A percentile compares a stretch with the other conserved stretches of the same genome.
Evolutionary conservation across 2,113 vertebrate species (phyloP).

Genomic region (Clupea harengus): DNA sequence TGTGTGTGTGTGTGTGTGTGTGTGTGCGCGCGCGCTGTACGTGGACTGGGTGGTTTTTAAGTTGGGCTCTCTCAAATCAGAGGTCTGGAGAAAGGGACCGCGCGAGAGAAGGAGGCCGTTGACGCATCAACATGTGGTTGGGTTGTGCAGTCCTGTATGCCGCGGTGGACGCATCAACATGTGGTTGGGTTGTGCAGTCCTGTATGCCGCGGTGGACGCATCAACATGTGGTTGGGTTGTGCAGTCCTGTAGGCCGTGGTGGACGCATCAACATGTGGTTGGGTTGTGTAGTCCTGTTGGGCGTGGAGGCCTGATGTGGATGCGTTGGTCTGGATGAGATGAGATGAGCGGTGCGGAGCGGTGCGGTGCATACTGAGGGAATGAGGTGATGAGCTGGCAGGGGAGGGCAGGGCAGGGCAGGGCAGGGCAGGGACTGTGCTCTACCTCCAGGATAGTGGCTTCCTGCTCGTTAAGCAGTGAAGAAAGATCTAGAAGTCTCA

Average conservation of each 20-base stretch:
- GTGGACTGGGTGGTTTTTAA: background rate
- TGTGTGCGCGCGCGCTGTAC: background rate
- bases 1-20: background rate
- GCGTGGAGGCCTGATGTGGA: background rate
- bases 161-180: too few species aligned
- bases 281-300: background rate
- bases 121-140: background rate
- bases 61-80: too few species aligned
- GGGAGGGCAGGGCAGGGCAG: too few species aligned
- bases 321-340: too few species aligned
- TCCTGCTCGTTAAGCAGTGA: constrained; percentile 9
- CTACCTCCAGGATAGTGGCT: too few species aligned
- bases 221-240: background rate
- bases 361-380: background rate
- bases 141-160: background rate
- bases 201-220: too few species aligned
- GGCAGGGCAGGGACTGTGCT: too few species aligned
- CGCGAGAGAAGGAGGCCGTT: too few species aligned
- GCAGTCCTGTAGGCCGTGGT: too few species aligned
- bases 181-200: background rate
- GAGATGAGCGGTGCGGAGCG: background rate
- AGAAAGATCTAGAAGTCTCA: too few species aligned
- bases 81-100: too few species aligned
- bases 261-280: background rate
- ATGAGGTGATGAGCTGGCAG: background rate